Percentiles rank a stretch among this genome's conserved stretches.
phyloP scores from a whole-genome alignment of 2,797 vertebrate species.

The Lates japonicus region DNA sequence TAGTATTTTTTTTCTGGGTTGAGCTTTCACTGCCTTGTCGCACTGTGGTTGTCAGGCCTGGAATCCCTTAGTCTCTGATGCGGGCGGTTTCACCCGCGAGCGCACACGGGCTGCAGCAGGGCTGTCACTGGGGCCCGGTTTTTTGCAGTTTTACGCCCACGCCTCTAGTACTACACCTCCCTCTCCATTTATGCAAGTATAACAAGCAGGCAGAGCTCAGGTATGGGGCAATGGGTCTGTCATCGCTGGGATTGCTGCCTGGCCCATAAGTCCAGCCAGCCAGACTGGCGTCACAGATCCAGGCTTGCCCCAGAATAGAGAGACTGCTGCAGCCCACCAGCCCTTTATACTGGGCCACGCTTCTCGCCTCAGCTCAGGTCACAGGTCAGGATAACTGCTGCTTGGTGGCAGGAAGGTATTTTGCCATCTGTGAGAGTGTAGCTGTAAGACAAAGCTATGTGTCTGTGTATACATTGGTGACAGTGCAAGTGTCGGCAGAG shows the following conservation, averaged over 20 bases:
- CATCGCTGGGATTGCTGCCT: slow-evolving; percentile 80
- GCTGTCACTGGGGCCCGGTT: slow-evolving; percentile 52
- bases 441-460: slow-evolving; percentile 47
- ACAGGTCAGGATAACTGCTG: slow-evolving; percentile 87
- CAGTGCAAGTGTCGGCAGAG: slow-evolving; percentile 31
- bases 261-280: slow-evolving; percentile 76
- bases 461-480: slow-evolving; percentile 36
- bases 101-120: slow-evolving; percentile 20
- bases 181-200: slow-evolving; percentile 36
- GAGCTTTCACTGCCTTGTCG: slow-evolving; percentile 54
- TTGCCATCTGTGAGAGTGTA: slow-evolving; percentile 74
- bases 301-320: slow-evolving; percentile 85
- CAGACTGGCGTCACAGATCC: slow-evolving; percentile 87
- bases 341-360: slow-evolving; percentile 75
- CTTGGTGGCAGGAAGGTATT: slow-evolving; percentile 69
- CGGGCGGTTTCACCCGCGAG: slow-evolving; percentile 42
- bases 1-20: slow-evolving; percentile 44
- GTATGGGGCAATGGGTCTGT: slow-evolving; percentile 63
- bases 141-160: slow-evolving; percentile 17
- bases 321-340: slow-evolving; percentile 72
- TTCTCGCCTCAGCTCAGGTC: slow-evolving; percentile 76
- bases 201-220: slow-evolving; percentile 45
- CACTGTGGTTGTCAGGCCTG: slow-evolving; percentile 45
- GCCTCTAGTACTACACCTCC: slow-evolving; percentile 25
- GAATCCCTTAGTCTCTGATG: slow-evolving; percentile 46